phyloP scores from a whole-genome alignment of 2,888 invertebrate genomes.

The Megastigmus dorsalis region DNA sequence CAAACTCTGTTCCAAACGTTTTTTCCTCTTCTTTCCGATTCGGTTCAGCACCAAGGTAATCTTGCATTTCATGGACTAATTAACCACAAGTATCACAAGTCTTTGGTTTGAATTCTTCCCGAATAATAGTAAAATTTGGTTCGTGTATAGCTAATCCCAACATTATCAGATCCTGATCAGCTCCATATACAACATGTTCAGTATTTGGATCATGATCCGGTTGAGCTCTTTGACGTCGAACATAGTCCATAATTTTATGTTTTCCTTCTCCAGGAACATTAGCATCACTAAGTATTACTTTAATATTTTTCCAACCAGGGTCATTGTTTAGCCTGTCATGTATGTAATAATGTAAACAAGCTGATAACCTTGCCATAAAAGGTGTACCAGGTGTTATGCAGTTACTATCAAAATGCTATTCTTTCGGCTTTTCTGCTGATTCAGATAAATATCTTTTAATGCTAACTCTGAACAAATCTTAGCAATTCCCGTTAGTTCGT shows the following conservation, averaged over 20 bases:
- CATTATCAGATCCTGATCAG: slow-evolving; percentile 99
- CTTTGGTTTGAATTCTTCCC: slow-evolving; percentile 98
- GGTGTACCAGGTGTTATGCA: slow-evolving; percentile 99
- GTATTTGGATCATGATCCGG: slow-evolving; percentile 98
- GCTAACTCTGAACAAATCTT: slow-evolving; percentile 85
- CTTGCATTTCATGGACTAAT: slow-evolving; percentile 94
- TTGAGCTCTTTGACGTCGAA: slow-evolving; percentile 94
- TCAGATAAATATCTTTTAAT: slow-evolving; percentile 83
- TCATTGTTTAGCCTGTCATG: slow-evolving; percentile 93
- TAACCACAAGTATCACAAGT: slow-evolving; percentile 97
- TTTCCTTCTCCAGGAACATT: slow-evolving; percentile 99
- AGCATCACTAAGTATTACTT: slow-evolving; percentile 98
- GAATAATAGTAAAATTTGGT: slow-evolving; percentile 98
- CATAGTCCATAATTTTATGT: slow-evolving; percentile 99
- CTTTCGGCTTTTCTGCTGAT: slow-evolving; percentile 93
- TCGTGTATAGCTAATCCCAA: slow-evolving; percentile 98
- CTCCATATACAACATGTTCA: slow-evolving; percentile 97
- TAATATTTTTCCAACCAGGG: slow-evolving; percentile 95
- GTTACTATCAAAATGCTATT: slow-evolving; percentile 97
- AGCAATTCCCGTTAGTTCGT: slow-evolving; percentile 89
- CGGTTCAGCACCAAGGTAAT: slow-evolving; percentile 87
- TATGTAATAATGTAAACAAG: slow-evolving; percentile 90
- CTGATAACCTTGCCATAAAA: slow-evolving; percentile 94
- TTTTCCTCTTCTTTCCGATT: slow-evolving; percentile 78
- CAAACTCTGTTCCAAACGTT: slow-evolving; percentile 84